A percentile compares a stretch with the other conserved stretches of the same genome.
phyloP scores from a whole-genome alignment of 2,113 vertebrate genomes.

The Charina bottae region DNA sequence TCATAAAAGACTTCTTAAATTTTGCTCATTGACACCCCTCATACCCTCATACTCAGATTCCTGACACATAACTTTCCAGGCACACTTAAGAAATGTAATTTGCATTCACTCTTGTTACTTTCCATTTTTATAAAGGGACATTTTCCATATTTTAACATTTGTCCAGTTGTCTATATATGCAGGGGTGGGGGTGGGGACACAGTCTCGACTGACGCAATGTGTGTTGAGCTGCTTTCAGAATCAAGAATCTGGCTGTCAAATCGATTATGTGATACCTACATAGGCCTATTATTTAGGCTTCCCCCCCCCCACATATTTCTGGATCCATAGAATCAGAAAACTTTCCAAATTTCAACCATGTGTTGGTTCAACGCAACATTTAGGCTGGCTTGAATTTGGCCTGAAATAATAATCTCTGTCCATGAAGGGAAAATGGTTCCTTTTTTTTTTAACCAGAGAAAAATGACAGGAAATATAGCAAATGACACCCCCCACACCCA shows the following conservation, averaged over 20 bases:
- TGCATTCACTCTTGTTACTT: not conserved
- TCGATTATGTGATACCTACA: not conserved
- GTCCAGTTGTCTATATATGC: not conserved
- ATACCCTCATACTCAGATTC: not conserved
- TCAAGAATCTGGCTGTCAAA: not conserved
- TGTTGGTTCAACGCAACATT: not conserved
- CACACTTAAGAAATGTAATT: not conserved
- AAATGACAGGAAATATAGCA: not conserved
- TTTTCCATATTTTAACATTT: not conserved
- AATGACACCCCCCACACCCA: not conserved
- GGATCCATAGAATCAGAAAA: not conserved
- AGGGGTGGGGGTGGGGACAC: not conserved
- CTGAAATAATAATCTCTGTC: not conserved
- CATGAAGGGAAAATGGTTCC: not conserved
- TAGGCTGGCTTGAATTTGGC: not conserved
- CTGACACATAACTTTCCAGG: not conserved
- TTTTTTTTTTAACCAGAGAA: not conserved
- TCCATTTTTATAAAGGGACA: not conserved
- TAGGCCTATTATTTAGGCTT: not conserved
- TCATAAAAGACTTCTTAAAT: not conserved
- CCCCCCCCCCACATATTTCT: not conserved
- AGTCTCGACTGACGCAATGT: not conserved
- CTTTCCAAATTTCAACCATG: not conserved
- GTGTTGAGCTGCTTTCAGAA: not conserved
- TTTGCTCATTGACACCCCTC: not conserved